A percentile compares a stretch with the other conserved stretches of the same genome.
phyloP scores from a whole-genome alignment of 2,797 vertebrate genomes.

The Coregonus sp. region DNA sequence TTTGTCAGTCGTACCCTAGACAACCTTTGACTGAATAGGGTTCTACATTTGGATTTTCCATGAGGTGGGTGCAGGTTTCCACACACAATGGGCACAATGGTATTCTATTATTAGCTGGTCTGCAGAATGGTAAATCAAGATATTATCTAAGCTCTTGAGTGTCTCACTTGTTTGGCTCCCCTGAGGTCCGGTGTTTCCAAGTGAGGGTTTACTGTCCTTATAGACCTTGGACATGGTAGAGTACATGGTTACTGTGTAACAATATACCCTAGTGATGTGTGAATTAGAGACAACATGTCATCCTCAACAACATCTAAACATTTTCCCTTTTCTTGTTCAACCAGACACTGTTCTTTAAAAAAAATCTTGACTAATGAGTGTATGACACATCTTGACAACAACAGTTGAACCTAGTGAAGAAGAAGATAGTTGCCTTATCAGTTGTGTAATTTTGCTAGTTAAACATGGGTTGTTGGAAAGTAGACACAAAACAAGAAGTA shows the following conservation, averaged over 20 bases:
- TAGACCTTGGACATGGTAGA: too few species aligned
- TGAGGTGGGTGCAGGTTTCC: not conserved
- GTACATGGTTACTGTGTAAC: too few species aligned
- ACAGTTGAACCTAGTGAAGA: not conserved
- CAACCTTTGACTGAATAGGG: not conserved
- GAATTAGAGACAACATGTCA: too few species aligned
- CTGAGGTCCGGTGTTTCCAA: conserved; percentile 6
- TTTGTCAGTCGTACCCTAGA: not conserved
- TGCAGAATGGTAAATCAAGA: conserved; percentile 6
- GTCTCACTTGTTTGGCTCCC: not conserved
- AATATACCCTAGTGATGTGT: too few species aligned
- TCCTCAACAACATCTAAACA: not conserved
- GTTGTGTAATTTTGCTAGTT: not conserved
- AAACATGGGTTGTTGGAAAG: not conserved
- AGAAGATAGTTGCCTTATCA: not conserved
- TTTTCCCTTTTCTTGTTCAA: not conserved
- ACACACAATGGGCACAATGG: not conserved
- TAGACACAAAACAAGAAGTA: not conserved
- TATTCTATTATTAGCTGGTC: not conserved
- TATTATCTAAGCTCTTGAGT: not conserved
- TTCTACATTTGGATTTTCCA: not conserved
- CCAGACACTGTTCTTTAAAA: not conserved
- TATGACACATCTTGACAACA: not conserved
- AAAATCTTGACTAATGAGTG: too few species aligned
- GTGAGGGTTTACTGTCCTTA: not conserved